Evolutionary conservation across 2,113 vertebrate genomes (phyloP), one percentile per base, ranked within the genome.

Genomic region (Willisornis vidua): DNA sequence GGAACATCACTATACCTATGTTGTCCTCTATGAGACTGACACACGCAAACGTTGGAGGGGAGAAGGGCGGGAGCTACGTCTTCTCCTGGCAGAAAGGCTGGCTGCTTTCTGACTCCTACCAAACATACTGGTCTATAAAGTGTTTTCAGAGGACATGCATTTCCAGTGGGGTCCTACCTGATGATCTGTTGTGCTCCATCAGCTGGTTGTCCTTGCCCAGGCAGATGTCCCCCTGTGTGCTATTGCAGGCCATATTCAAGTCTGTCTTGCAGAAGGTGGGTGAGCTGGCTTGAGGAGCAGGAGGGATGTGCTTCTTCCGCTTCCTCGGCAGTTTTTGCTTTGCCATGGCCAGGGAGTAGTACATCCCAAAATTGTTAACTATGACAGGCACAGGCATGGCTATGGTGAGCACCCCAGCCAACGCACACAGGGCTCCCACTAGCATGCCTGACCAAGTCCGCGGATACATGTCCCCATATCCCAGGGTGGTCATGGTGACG

Each of bases 361-460:
- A 99, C 99, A 99, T 99, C 96, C 99, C 99, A 97, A 99, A 99
- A 97, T 99, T 99, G 98, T 99, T 99, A 93, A 99, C 99, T 62
- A 99, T 99, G 89, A 99, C 99, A n/a, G 99, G 99, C 87, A 99
- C 99, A 0, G 99, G 99, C 99, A 99, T 99, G 94, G 99, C 99
- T 97, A 99, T 99, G 19, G 99, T 99, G 82, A 99, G 97, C 85
- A 99, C 99, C 14, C 99, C 99, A 0, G 99, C 99, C 93, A 99
- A 97, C 0, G 99, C 99, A 35, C 99, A 99, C 23, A 99, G 93
- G 9, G 99, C 99, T 12, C 99, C 99, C 89, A 99, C 99, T 17
- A 99, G 97, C 99, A 99, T 99, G 90, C 99, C 99, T 26, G 99
- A 99, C 99, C 99, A 99, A 6, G 99, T 99, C 96, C 99, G 96